Percentiles rank a stretch among this genome's conserved stretches.
These are phyloP conservation scores for Syngnathus typhle DNA, from an alignment of 2,113 vertebrate genomes.

Conservation along the genomic window DNA sequence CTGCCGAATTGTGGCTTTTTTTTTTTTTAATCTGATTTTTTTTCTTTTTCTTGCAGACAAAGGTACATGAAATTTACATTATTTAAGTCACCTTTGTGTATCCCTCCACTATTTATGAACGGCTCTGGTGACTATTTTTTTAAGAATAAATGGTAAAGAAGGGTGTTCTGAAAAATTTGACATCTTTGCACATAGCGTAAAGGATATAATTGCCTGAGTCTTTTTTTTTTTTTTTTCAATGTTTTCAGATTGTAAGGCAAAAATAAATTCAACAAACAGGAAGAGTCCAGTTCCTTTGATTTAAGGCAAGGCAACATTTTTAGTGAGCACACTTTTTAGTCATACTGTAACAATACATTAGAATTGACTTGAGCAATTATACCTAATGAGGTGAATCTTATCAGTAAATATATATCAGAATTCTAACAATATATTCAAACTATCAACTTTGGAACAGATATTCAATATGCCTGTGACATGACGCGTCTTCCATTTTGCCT, in stretches of 20 bases:
- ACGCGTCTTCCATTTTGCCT: not conserved
- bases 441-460: not conserved
- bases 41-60: conserved; percentile 4
- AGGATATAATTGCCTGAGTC: not conserved
- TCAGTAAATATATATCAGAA: not conserved
- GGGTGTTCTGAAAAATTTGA: not conserved
- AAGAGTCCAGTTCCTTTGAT: not conserved
- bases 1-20: conserved; percentile 51
- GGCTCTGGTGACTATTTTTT: not conserved
- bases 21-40: conserved; percentile 21
- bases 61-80: conserved; percentile 4
- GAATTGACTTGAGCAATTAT: not conserved
- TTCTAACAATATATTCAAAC: not conserved
- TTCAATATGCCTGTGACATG: not conserved
- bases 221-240: not conserved
- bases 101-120: not conserved
- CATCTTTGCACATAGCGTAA: not conserved
- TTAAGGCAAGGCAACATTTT: not conserved
- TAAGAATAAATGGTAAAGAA: not conserved
- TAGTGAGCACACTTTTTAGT: not conserved
- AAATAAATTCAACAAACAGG: not conserved
- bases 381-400: not conserved
- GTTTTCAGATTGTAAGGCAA: not conserved
- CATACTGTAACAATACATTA: not conserved
- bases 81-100: not conserved